phyloP scores from a whole-genome alignment of 2,797 vertebrate genomes.

The Crypturellus tataupa region DNA sequence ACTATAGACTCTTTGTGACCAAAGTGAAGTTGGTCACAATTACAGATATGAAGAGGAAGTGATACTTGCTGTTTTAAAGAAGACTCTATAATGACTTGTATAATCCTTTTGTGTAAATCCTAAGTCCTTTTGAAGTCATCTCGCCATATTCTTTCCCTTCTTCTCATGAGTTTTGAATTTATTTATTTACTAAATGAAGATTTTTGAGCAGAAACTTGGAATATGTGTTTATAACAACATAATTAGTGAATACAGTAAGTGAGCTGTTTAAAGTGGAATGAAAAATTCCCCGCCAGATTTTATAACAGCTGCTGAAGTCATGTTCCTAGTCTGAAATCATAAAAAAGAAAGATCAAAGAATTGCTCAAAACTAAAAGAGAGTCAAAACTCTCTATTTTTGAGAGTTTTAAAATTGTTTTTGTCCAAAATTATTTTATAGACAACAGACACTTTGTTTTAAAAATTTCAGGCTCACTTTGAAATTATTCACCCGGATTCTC shows the following conservation, averaged over 20 bases:
- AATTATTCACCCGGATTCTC: conserved; percentile 67
- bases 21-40: not conserved
- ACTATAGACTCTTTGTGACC: not conserved
- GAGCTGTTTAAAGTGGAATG: conserved; percentile 18
- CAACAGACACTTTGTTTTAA: conserved; percentile 46
- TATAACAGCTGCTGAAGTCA: conserved; percentile 49
- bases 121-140: not conserved
- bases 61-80: not conserved
- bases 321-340: conserved; percentile 41
- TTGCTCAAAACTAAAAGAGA: conserved; percentile 19
- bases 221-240: not conserved
- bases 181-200: not conserved
- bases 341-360: conserved; percentile 51
- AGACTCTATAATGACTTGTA: not conserved
- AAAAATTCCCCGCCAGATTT: conserved; percentile 37
- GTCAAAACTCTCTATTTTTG: conserved; percentile 5
- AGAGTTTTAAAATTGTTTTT: not conserved
- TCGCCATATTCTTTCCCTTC: not conserved
- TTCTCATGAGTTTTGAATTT: not conserved
- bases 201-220: conserved; percentile 21
- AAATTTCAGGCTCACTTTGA: conserved; percentile 66
- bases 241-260: conserved; percentile 26
- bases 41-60: not conserved
- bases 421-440: conserved; percentile 9
- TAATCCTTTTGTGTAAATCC: not conserved